phyloP scores from a whole-genome alignment of 1,140 invertebrate species.

The Sweltsa coloradensis region DNA sequence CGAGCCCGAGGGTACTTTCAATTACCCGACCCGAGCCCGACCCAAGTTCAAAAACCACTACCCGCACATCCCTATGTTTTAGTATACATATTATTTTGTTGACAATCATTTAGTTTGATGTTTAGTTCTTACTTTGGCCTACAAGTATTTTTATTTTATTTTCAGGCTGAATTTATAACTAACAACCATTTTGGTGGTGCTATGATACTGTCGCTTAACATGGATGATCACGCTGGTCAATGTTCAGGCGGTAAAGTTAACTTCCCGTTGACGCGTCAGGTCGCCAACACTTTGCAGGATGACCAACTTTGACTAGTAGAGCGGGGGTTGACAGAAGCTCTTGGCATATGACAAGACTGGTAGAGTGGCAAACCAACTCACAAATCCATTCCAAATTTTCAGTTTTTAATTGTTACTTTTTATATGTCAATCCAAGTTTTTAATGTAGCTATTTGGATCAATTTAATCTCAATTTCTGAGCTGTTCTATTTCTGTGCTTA shows the following conservation, averaged over 20 bases:
- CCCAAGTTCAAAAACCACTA: no score
- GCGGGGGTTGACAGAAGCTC: conserved; percentile 12
- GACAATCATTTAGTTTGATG: background rate
- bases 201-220: conserved; percentile 65
- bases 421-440: no score
- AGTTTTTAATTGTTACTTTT: no score
- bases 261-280: conserved; percentile 20
- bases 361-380: no score
- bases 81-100: background rate
- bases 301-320: conserved; percentile 17
- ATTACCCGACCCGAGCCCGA: no score
- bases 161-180: conserved; percentile 47
- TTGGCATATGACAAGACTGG: conserved; percentile 2
- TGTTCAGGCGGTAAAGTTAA: background rate
- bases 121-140: background rate
- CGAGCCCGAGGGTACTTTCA: no score
- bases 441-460: no score
- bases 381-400: no score
- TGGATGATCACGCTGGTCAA: conserved; percentile 47
- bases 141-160: conserved; percentile 12
- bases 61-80: no score
- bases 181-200: conserved; percentile 49
- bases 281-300: conserved; percentile 19
- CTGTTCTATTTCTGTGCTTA: no score
- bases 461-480: no score